A percentile compares a stretch with the other conserved stretches of the same genome.
Evolutionary conservation across 2,113 vertebrate species (phyloP).

Genomic region (Semnopithecus entellus): DNA sequence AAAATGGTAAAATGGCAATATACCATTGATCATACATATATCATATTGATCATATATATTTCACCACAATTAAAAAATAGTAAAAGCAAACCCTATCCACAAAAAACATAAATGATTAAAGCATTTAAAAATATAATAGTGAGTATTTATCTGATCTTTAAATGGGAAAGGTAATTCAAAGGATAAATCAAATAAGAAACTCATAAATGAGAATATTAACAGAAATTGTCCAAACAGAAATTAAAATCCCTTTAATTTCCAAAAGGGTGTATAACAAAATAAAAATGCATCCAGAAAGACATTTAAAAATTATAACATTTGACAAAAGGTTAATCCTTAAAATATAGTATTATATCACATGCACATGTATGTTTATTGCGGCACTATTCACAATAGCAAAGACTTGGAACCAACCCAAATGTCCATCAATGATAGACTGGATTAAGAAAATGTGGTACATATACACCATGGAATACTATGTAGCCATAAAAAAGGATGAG

Average conservation of each 20-base stretch:
- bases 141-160: background rate
- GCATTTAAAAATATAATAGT: background rate
- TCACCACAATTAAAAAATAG: background rate
- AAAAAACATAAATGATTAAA: background rate
- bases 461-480: too few species aligned
- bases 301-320: background rate
- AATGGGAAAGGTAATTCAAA: background rate
- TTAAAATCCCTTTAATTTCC: background rate
- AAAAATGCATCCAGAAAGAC: background rate
- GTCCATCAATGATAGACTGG: too few species aligned
- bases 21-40: too few species aligned
- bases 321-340: background rate
- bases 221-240: background rate
- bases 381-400: too few species aligned
- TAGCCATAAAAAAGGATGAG: too few species aligned
- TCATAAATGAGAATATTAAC: background rate
- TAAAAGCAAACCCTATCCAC: background rate
- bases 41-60: background rate
- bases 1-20: background rate
- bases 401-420: too few species aligned
- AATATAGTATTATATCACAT: background rate
- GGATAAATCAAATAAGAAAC: background rate
- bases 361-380: too few species aligned
- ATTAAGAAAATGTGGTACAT: too few species aligned
- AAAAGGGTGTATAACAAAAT: background rate